Evolutionary conservation across 2,113 vertebrate species (phyloP), one percentile per base, ranked within the genome.

Genomic region (Deroptyus accipitrinus): DNA sequence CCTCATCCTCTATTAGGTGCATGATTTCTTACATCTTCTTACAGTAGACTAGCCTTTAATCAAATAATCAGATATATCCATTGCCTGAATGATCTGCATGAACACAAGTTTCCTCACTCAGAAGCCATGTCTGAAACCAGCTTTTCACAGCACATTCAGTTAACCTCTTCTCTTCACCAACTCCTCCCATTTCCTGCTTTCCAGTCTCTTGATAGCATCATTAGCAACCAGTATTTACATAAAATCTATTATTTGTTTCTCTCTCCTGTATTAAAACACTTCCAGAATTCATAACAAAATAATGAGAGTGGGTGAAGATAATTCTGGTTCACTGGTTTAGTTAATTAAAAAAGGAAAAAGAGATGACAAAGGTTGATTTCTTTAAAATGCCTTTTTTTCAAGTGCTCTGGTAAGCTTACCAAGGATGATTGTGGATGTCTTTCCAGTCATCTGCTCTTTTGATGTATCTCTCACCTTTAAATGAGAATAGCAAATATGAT

Each of bases 221-320:
- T 94, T 88, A 92, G 37, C 66, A 94, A 63, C 16, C 18, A 27
- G 46, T 94, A 74, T 83, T 95, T 94, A 92, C 70, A 85, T 85
- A 91, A 79, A 94, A 86, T 70, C 73, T 81, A 66, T 77, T 83
- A 83, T 62, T 91, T 92, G 54, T 93, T 97, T 88, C 14, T 63
- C 33, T 70, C 13, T 70, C 17, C 35, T 30, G 17, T 55, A 75
- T 66, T 92, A 78, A 78, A 89, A 74, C 88, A 81, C 42, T 86
- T 86, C 66, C 30, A 49, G 25, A 94, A 70, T 70, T 94, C 30
- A 55, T 69, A 90, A 83, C 23, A 90, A 92, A 69, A 31, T 42
- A 67, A 90, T 88, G 46, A 62, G 66, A 93, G 39, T 25, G 48
- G 28, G 15, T 80, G 44, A 73, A 72, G 37, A 63, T 42, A 73